phyloP scores from a whole-genome alignment of 2,797 vertebrate genomes.

The Myotis vivesi region DNA sequence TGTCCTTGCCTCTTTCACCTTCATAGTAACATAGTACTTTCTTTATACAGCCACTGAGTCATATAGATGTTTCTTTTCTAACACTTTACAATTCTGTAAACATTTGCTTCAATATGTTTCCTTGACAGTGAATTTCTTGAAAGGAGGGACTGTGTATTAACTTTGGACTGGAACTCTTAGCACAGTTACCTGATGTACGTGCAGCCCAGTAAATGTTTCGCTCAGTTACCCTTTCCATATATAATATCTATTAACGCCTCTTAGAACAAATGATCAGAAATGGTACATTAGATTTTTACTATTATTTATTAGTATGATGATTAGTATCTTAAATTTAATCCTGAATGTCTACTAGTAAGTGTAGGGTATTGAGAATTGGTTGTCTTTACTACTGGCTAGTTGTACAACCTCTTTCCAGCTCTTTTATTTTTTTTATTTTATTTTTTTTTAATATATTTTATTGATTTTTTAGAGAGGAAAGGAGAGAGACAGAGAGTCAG shows the following conservation, averaged over 20 bases:
- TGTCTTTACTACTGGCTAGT: background rate
- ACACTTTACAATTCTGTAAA: background rate
- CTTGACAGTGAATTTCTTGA: background rate
- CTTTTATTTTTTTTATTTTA: too few relatives aligned
- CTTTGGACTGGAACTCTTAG: background rate
- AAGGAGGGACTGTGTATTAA: background rate
- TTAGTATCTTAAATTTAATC: background rate
- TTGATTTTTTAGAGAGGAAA: too few relatives aligned
- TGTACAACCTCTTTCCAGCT: background rate
- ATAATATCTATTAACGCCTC: background rate
- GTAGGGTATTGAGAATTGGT: background rate
- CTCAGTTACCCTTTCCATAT: background rate
- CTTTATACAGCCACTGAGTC: background rate
- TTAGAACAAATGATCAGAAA: constrained; percentile 25
- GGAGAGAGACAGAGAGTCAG: too few relatives aligned
- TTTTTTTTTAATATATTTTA: too few relatives aligned
- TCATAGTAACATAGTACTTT: background rate
- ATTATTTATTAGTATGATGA: background rate
- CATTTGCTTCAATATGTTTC: constrained; percentile 2
- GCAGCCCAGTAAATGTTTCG: background rate
- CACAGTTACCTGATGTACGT: background rate
- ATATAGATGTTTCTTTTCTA: background rate
- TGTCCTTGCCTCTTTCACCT: background rate
- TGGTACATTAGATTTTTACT: background rate
- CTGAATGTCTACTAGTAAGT: background rate